These are phyloP conservation scores for Drosophila sucinea DNA, from an alignment of 1,140 invertebrate species.

Conservation along the genomic window DNA sequence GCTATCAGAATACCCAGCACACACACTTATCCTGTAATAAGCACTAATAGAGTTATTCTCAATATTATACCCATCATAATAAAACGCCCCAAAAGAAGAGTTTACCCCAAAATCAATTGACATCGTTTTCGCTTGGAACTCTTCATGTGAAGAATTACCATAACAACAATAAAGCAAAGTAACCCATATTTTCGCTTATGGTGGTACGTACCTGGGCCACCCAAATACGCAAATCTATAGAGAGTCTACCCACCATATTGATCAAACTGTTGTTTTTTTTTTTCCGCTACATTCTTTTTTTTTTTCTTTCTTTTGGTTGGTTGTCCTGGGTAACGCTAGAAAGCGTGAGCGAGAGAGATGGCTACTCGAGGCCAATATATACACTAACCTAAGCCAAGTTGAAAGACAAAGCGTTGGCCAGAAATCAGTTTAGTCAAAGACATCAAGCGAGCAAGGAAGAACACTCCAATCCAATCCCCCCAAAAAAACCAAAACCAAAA, in stretches of 20 bases:
- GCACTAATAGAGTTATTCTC: slow-evolving; percentile 1
- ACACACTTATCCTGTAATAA: not conserved
- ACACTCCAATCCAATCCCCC: not conserved
- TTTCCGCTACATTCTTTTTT: too few species aligned
- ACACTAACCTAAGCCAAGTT: slow-evolving; percentile 75
- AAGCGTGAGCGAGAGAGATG: not conserved
- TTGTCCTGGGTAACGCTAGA: slow-evolving; percentile 27
- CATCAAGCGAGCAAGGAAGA: slow-evolving; percentile 53
- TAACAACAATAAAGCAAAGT: slow-evolving; percentile 42
- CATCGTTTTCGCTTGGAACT: slow-evolving; percentile 50
- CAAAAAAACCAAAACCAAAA: too few species aligned
- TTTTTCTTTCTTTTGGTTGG: not conserved
- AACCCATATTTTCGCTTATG: slow-evolving; percentile 32
- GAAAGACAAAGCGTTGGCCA: slow-evolving; percentile 72
- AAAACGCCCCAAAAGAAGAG: not conserved
- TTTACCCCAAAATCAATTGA: slow-evolving; percentile 68
- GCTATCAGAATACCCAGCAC: slow-evolving; percentile 9
- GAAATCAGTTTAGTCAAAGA: slow-evolving; percentile 70
- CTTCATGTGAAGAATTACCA: slow-evolving; percentile 25
- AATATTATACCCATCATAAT: not conserved
- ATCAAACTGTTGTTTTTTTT: slow-evolving; percentile 48
- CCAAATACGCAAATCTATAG: slow-evolving; percentile 74
- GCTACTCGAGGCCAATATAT: slow-evolving; percentile 42
- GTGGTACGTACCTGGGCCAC: slow-evolving; percentile 73
- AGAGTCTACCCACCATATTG: slow-evolving; percentile 28